A percentile compares a stretch with the other conserved stretches of the same genome.
phyloP scores from a whole-genome alignment of 2,888 invertebrate species.

The Agrochola macilenta region DNA sequence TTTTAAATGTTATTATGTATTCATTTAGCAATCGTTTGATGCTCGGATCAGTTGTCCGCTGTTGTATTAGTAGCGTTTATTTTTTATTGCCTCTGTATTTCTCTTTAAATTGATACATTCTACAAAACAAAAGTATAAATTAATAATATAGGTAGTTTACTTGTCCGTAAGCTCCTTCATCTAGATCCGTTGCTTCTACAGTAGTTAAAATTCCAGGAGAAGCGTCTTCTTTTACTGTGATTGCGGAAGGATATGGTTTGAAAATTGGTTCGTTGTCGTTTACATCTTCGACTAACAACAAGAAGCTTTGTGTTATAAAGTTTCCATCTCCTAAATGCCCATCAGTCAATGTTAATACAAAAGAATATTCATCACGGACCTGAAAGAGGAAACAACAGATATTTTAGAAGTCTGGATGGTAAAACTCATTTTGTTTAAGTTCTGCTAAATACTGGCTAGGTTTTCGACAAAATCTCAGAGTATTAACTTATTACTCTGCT shows the following conservation, averaged over 20 bases:
- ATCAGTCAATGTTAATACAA: constrained; percentile 97
- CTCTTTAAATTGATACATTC: neutral
- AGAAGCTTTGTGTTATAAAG: constrained; percentile 96
- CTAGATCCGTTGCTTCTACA: constrained; percentile 96
- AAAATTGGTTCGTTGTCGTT: constrained; percentile 98
- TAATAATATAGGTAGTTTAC: constrained; percentile 78
- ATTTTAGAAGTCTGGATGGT: neutral
- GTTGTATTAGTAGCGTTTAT: no score
- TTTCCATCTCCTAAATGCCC: constrained; percentile 96
- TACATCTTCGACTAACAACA: constrained; percentile 97
- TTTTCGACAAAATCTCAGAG: no score
- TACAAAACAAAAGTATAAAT: neutral
- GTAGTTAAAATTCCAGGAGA: constrained; percentile 94
- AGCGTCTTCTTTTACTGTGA: constrained; percentile 95
- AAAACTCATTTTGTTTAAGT: neutral
- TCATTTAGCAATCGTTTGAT: neutral
- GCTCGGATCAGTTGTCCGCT: neutral
- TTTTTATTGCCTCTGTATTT: neutral
- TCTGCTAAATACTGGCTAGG: neutral
- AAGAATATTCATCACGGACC: constrained; percentile 96
- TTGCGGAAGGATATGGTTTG: constrained; percentile 95
- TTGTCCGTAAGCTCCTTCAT: constrained; percentile 98
- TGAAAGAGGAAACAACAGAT: constrained; percentile 77
- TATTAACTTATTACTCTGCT: no score
- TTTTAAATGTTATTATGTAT: neutral